Evolutionary conservation across 1,140 invertebrate species (phyloP), one percentile per base, ranked within the genome.

Genomic region (Nasonia longicornis): DNA sequence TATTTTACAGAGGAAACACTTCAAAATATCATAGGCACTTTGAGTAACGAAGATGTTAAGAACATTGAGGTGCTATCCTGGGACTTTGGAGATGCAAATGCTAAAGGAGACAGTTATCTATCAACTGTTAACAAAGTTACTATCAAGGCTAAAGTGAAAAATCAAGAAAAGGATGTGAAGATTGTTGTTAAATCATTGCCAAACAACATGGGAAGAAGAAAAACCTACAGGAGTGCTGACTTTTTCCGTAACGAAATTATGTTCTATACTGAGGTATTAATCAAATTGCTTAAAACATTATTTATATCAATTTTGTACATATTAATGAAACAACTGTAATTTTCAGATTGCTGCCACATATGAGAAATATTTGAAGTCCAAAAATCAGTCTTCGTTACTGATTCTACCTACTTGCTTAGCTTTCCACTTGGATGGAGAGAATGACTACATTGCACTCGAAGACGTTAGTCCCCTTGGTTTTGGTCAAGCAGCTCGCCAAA

Each of bases 231-330:
- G 71, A 94, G 93, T 31, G 82, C 88, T n/a, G 93, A 94, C 45
- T 95, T 95, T 84, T 95, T 95, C 82, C 87, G 88, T 76, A 95
- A 95, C 84, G 94, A 95, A 89, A 93, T 94, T 11, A 85, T 88
- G 69, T 95, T 95, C 85, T 95, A 95, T 85, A 87, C 90, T 11
- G 90, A 93, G 84, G 93, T 94, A 87, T 86, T 42, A 26, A 52
- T 67, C 81, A 69, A 88, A 93, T 26, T 58, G 74, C 14, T 80
- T 91, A 6, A n/a, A 58, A 58, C 16, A 91, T 0, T 92, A 79
- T 48, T 93, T 92, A 79, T 48, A 78, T 78, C 67, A 66, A 64
- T 20, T 71, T 20, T 35, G n/a, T 75, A 31, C 48, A 4, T 8
- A 58, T 35, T 16, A 20, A 35, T 58, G 0, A 58, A 35, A 20